Base-by-base conservation (phyloP, 2,797 vertebrate genomes). In the Poecilia velifera region DNA sequence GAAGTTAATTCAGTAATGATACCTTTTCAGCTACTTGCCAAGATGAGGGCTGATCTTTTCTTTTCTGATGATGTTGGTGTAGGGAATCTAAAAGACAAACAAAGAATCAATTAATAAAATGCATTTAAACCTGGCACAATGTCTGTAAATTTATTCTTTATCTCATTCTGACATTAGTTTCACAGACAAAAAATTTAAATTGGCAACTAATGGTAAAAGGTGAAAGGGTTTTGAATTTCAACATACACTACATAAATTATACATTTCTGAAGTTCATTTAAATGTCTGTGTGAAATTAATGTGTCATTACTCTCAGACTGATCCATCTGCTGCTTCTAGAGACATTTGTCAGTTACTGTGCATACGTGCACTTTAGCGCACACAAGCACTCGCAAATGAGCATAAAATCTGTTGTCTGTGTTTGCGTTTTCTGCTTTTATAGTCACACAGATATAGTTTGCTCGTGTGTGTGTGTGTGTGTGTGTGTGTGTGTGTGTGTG, bases 31-130 rank as follows among this genome's bases (percentile, higher is more conserved):
- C 96, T 98, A 95, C 94, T 99, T 99, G 96, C 97, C 98, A 88
- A 98, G 96, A 90, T 99, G 98, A 46, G 97, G 95, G 72, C 96
- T 96, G 74, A 99, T 96, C 93, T 99, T 99, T 91, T 99, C 98
- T 97, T 99, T 99, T 94, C 98, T 96, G 90, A 99, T 97, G 92
- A 99, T 96, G 93, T 98, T 99, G 96, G 98, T 97, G 94, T 99
- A 99, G 82, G 98, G 98, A 93, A 99, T 99, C 98, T 99, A 94
- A 71, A 96, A 96, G 91, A 81, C 80, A 86, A 57, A 28, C 79
- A 39, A 79, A 41, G 73, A 43, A 62, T 6, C 18, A 64, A 72
- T 36, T 34, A 13, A 55, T 73, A 18, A 77, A 77, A 57, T 20
- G 13, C n/a, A 47, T 47, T 55, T 16, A 55, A 57, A 75, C 5